Base-by-base conservation (phyloP, 2,797 vertebrate genomes). In the Enteromius afrohamiltoni region DNA sequence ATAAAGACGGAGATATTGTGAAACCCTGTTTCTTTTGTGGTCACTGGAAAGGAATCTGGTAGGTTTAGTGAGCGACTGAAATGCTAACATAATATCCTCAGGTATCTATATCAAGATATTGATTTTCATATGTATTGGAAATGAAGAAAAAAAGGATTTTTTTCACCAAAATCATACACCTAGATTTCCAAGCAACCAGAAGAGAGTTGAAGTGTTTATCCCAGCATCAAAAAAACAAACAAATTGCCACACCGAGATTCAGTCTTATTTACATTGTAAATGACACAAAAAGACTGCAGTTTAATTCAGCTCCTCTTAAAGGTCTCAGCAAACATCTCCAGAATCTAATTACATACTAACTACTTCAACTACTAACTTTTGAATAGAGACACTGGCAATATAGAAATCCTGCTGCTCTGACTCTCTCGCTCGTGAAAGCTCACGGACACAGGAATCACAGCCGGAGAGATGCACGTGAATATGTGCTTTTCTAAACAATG, bases 181-280 rank as follows among this genome's bases (percentile, higher is more conserved):
- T 88, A 88, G 89, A 89, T 94, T 94, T 95, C 96, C 91, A 91
- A 93, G 95, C 95, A 96, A 97, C 96, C 94, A 94, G 94, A 95
- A 96, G 95, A 95, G 95, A 96, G 95, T 62, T 96, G 95, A 97
- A 96, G 96, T 96, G 96, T 96, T 94, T 97, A 97, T 96, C 96
- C 92, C 93, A 96, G 95, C 95, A 96, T 96, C 95, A 95, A 95
- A 83, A 95, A 95, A 86, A 87, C 8, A 40, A 40, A 40, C 95
- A 93, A 93, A 92, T 1, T 95, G 95, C 93, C 94, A 95, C 92
- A 92, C 91, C 83, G 74, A 49, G 88, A 92, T 93, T 92, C 92
- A 92, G 93, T 88, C 93, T 93, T 93, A 93, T 96, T 93, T 93
- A 89, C 91, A 92, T 92, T 89, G 93, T 92, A 91, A 93, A 93